These are phyloP conservation scores for Eira barbara DNA, from an alignment of 2,113 vertebrate genomes.

Conservation along the genomic window DNA sequence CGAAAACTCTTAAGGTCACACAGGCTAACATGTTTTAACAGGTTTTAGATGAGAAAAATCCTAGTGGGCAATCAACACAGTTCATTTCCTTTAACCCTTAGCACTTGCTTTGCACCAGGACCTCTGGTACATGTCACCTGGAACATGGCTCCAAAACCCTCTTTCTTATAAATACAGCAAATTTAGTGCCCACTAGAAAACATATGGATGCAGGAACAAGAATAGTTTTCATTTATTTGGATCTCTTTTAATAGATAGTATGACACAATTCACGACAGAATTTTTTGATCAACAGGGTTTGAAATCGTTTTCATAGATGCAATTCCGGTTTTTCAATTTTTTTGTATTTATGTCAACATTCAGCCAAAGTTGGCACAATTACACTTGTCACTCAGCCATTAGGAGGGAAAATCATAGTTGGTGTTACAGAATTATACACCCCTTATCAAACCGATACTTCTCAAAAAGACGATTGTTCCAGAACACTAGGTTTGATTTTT, in stretches of 20 bases:
- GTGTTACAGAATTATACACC: background rate
- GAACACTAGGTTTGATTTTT: background rate
- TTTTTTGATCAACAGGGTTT: background rate
- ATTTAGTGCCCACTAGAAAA: background rate
- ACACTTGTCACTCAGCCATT: background rate
- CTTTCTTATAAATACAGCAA: background rate
- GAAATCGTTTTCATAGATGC: background rate
- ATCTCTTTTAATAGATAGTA: background rate
- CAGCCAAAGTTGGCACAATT: background rate
- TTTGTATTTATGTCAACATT: background rate
- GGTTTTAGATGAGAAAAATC: background rate
- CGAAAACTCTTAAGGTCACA: background rate
- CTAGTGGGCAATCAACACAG: background rate
- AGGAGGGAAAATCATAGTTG: background rate
- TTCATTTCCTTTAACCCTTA: background rate
- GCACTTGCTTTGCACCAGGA: background rate
- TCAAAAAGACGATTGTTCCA: background rate
- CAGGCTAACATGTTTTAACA: too few species aligned
- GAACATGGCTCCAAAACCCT: background rate
- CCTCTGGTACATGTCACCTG: background rate
- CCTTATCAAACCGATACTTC: background rate
- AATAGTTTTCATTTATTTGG: background rate
- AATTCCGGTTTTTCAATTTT: background rate
- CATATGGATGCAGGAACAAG: background rate
- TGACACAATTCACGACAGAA: background rate